phyloP scores from a whole-genome alignment of 1,140 invertebrate genomes.

The Ooceraea biroi region DNA sequence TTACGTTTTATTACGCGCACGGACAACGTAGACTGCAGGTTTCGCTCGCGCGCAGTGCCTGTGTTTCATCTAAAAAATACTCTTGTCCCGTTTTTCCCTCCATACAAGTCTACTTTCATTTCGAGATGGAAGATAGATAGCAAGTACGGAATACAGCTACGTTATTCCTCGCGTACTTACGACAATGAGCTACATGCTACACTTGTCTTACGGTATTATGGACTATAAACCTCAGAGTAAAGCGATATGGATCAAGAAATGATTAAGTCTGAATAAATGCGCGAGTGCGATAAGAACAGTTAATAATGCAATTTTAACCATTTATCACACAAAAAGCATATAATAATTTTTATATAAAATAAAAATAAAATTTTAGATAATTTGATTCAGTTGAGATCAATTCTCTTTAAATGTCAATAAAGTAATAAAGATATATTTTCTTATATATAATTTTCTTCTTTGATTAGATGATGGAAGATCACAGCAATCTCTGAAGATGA shows the following conservation, averaged over 20 bases:
- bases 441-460: slow-evolving; percentile 18
- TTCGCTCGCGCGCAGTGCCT: slow-evolving; percentile 25
- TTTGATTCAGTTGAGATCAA: slow-evolving; percentile 5
- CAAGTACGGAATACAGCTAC: slow-evolving; percentile 20
- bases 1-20: slow-evolving; percentile 8
- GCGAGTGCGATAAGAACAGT: not conserved
- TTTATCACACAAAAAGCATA: not conserved
- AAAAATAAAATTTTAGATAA: not conserved
- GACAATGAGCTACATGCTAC: slow-evolving; percentile 20
- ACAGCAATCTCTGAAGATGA: slow-evolving; percentile 51
- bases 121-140: slow-evolving; percentile 60
- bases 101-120: slow-evolving; percentile 31
- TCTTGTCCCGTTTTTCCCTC: not conserved
- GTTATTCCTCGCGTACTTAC: slow-evolving; percentile 33
- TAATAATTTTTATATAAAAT: not conserved
- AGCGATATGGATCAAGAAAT: not conserved
- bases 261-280: not conserved
- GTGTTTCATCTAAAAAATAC: slow-evolving; percentile 53
- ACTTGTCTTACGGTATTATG: slow-evolving; percentile 1
- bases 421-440: not conserved
- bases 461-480: slow-evolving; percentile 2
- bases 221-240: not conserved
- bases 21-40: slow-evolving; percentile 3
- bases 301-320: slow-evolving; percentile 13
- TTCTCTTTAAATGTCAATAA: not conserved